Conservation (phyloP, 2,888 invertebrate species). For the Invenusta paracnida region DNA sequence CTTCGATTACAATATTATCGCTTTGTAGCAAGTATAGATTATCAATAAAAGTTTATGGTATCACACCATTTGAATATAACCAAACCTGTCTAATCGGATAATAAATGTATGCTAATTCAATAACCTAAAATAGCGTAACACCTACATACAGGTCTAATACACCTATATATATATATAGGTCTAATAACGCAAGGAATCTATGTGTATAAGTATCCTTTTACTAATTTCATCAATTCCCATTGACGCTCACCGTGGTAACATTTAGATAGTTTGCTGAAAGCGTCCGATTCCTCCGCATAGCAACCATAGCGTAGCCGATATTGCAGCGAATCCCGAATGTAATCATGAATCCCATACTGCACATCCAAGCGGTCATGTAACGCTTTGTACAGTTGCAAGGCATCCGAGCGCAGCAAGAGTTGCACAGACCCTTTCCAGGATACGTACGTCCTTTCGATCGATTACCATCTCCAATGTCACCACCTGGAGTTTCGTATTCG, state of each 20-base stretch:
- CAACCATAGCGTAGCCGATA: slow-evolving; percentile 36
- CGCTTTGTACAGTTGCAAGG: slow-evolving; percentile 40
- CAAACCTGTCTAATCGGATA: too few relatives aligned
- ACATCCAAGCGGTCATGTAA: slow-evolving; percentile 43
- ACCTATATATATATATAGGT: too few relatives aligned
- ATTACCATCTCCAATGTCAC: neutral
- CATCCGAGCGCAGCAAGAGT: neutral
- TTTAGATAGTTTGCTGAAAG: neutral
- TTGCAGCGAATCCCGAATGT: slow-evolving; percentile 44
- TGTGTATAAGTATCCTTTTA: too few relatives aligned
- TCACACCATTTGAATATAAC: too few relatives aligned
- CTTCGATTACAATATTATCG: too few relatives aligned
- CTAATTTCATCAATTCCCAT: too few relatives aligned
- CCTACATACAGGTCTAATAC: too few relatives aligned
- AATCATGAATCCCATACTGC: slow-evolving; percentile 43
- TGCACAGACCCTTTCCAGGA: slow-evolving; percentile 9
- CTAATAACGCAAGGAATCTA: too few relatives aligned
- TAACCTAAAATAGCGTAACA: too few relatives aligned
- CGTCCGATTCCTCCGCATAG: neutral
- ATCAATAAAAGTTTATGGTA: too few relatives aligned
- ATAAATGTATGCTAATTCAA: too few relatives aligned
- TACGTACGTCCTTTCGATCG: neutral
- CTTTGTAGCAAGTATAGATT: too few relatives aligned
- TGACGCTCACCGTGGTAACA: neutral
- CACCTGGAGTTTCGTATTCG: slow-evolving; percentile 17